These are phyloP conservation scores for Eulacestoma nigropectus DNA, from an alignment of 2,113 vertebrate genomes.

Conservation along the genomic window DNA sequence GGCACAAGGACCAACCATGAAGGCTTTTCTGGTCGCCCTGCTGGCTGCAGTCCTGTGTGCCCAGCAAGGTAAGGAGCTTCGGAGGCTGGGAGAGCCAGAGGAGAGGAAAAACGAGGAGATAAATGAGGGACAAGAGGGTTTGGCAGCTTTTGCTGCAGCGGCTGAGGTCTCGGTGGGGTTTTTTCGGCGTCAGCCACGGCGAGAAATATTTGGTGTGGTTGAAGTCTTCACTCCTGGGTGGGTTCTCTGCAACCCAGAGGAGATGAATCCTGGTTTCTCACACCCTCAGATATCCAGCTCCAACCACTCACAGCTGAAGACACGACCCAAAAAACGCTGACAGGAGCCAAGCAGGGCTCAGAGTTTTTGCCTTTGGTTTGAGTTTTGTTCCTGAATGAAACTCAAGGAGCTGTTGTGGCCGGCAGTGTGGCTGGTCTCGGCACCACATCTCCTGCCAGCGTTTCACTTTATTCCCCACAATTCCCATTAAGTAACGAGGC, in stretches of 20 bases:
- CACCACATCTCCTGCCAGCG: background rate
- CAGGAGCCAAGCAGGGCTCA: background rate
- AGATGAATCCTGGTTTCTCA: background rate
- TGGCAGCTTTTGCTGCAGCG: background rate
- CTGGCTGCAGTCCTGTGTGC: conserved; percentile 20
- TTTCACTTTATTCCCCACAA: background rate
- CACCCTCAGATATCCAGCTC: background rate
- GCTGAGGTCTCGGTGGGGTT: background rate
- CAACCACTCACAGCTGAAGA: background rate
- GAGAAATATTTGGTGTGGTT: background rate
- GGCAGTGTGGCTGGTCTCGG: background rate
- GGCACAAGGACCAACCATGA: conserved; percentile 7
- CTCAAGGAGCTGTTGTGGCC: background rate
- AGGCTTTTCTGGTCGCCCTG: conserved; percentile 37
- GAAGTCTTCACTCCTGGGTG: background rate
- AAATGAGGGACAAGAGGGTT: background rate
- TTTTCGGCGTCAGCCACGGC: fast-evolving
- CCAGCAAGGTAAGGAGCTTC: conserved; percentile 28
- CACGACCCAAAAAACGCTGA: background rate
- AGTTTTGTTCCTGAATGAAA: background rate
- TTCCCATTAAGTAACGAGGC: background rate
- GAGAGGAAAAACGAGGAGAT: background rate
- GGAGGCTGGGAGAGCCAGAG: background rate
- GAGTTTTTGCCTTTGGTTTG: background rate
- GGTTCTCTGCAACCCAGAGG: background rate